A percentile compares a stretch with the other conserved stretches of the same genome.
phyloP scores from a whole-genome alignment of 2,797 vertebrate species.

The Phoebastria nigripes region DNA sequence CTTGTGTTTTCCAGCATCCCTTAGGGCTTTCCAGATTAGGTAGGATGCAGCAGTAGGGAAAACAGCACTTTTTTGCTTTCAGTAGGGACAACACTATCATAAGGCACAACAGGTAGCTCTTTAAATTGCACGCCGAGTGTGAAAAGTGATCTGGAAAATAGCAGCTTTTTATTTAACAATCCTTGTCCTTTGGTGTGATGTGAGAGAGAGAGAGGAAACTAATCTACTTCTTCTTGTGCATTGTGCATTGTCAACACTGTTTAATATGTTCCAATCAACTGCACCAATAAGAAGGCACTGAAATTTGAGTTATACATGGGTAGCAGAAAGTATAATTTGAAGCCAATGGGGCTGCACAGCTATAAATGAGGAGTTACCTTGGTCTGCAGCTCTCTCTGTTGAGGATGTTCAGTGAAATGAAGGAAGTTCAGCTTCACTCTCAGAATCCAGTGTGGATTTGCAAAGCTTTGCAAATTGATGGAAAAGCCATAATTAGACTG shows the following conservation, averaged over 20 bases:
- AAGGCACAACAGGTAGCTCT: conserved; percentile 23
- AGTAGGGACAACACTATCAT: conserved; percentile 37
- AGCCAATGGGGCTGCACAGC: neutral
- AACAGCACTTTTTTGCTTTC: conserved; percentile 30
- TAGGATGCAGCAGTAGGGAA: neutral
- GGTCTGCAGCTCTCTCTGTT: neutral
- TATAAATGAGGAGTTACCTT: neutral
- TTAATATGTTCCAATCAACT: neutral
- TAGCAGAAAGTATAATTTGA: conserved; percentile 2
- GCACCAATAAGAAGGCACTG: neutral
- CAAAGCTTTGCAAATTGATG: conserved; percentile 15
- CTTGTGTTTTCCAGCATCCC: conserved; percentile 29
- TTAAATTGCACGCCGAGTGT: neutral
- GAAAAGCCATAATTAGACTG: conserved; percentile 6
- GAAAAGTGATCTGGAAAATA: neutral
- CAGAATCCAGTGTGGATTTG: neutral
- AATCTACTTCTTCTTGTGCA: neutral
- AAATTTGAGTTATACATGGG: neutral
- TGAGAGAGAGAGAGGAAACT: neutral
- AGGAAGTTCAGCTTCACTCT: neutral
- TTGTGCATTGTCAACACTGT: neutral
- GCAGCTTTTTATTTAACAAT: neutral
- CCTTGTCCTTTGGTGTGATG: neutral
- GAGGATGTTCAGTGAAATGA: neutral
- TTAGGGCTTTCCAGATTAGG: conserved; percentile 20